Evolutionary conservation across 2,797 vertebrate species (phyloP), one percentile per base, ranked within the genome.

Genomic region (Oryzias sinensis): DNA sequence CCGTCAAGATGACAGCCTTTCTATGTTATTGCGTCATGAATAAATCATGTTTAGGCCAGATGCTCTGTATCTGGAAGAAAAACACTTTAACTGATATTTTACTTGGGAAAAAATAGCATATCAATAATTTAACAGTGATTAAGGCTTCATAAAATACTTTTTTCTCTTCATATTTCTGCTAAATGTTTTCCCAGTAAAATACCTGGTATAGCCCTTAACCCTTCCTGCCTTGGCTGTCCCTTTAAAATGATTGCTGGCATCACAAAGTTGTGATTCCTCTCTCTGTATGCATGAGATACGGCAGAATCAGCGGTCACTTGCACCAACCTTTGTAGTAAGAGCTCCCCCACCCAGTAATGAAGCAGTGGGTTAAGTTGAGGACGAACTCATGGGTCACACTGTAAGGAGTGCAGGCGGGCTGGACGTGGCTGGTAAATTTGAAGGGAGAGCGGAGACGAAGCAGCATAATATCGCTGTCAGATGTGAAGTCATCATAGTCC

Each of bases 301-400:
- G 37, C 14, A 27, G 15, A 43, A 27, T 43, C 6, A 15, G 2
- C 27, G 17, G 14, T 14, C 37, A 14, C 46, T 45, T 6, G 46
- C 9, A 79, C 83, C 49, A 42, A 88, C 87, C 86, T 65, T 57
- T 49, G 27, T 49, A 67, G 27, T 14, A 41, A 2, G 25, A 52
- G 67, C 72, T 81, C 14, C 83, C 87, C 87, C 85, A 89, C 14
- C 85, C 86, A 8, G 56, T 79, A 71, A 90, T 66, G 76, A 80
- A 89, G 59, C 86, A 90, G 48, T 62, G 65, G 53, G 58, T 79
- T 56, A 89, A 71, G 69, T 56, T 74, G 20, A 90, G 80, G 9
- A 0, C 27, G 7, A 15, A 11, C 62, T 88, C 81, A 2, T 87
- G 40, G 20, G 6, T 69, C 59, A 59, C 29, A 43, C 66, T 70